Percentiles rank a stretch among this genome's conserved stretches.
phyloP scores from a whole-genome alignment of 92 coral and sea anemone species.

The Paramuricea clavata region DNA sequence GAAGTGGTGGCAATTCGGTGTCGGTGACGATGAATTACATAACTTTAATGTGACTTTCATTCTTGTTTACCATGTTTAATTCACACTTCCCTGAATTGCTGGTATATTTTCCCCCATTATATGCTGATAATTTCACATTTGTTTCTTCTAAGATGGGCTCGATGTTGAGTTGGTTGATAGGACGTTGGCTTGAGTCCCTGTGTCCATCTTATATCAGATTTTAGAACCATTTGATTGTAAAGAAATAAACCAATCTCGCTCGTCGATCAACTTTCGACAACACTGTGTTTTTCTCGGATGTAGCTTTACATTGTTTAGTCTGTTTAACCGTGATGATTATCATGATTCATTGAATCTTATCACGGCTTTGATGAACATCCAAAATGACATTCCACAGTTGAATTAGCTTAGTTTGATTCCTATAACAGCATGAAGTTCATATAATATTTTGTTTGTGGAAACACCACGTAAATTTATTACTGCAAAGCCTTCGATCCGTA shows the following conservation, averaged over 20 bases:
- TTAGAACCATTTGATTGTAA: constrained; percentile 10
- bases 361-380: too few relatives aligned
- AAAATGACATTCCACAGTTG: too few relatives aligned
- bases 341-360: too few relatives aligned
- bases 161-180: constrained; percentile 12
- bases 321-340: too few relatives aligned
- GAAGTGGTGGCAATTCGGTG: constrained; percentile 34
- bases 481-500: too few relatives aligned
- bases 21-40: constrained; percentile 36
- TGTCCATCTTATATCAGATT: constrained; percentile 22
- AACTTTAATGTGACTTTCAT: constrained; percentile 16
- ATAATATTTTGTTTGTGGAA: too few relatives aligned
- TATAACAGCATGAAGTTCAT: too few relatives aligned
- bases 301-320: constrained; percentile 1
- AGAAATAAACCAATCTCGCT: constrained; percentile 23
- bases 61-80: constrained; percentile 3
- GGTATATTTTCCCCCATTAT: constrained; percentile 23
- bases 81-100: constrained; percentile 3
- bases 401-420: too few relatives aligned
- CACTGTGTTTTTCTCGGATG: background rate
- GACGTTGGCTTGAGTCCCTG: constrained; percentile 49
- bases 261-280: background rate
- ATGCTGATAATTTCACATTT: constrained; percentile 39
- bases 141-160: background rate
- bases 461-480: too few relatives aligned